A percentile compares a stretch with the other conserved stretches of the same genome.
Conservation (phyloP, 2,797 vertebrate genomes). For the Rhynchotus rufescens region DNA sequence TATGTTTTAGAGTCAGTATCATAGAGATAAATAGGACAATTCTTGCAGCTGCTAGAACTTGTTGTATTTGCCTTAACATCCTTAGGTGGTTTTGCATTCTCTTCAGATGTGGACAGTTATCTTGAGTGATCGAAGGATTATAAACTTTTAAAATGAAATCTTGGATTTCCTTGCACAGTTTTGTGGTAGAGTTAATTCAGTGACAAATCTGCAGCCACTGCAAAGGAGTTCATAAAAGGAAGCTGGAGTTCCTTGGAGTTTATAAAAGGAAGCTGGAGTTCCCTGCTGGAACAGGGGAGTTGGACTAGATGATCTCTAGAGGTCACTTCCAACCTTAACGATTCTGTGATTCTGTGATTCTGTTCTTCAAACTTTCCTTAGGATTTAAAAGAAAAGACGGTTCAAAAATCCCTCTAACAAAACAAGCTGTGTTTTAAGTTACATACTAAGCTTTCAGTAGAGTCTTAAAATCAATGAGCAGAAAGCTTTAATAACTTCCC, state of each 20-base stretch:
- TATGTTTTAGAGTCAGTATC: background rate
- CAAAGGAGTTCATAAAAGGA: background rate
- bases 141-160: background rate
- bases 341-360: no score
- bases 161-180: background rate
- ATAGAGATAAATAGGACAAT: background rate
- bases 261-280: no score
- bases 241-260: background rate
- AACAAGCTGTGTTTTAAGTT: slow-evolving; percentile 18
- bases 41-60: background rate
- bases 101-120: background rate
- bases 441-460: background rate
- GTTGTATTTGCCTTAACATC: background rate
- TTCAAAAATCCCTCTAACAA: background rate
- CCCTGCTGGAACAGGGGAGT: no score
- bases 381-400: background rate
- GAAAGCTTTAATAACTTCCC: slow-evolving; percentile 36
- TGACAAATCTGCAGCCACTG: background rate
- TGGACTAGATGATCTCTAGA: no score
- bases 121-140: background rate
- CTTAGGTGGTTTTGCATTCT: background rate
- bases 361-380: background rate
- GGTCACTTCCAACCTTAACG: no score
- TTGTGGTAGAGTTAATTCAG: background rate
- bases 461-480: slow-evolving; percentile 41